Conservation (phyloP, 2,888 invertebrate genomes). For the Deilephila porcellus region DNA sequence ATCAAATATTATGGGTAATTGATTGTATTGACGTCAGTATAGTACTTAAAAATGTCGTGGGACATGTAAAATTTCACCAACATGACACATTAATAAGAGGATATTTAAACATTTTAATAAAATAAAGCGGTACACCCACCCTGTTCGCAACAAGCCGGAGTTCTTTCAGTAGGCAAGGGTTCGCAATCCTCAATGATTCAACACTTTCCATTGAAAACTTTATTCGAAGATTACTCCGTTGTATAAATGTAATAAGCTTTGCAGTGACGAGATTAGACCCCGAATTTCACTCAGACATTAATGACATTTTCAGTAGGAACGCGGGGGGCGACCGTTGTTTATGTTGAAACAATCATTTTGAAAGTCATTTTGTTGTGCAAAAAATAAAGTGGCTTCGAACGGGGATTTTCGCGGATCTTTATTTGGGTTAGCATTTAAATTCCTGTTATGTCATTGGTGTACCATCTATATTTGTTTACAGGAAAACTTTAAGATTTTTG, state of each 20-base stretch:
- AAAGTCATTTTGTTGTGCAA: slow-evolving; percentile 80
- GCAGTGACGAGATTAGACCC: slow-evolving; percentile 83
- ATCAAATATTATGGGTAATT: not conserved
- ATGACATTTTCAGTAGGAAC: slow-evolving; percentile 82
- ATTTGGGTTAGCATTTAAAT: slow-evolving; percentile 19
- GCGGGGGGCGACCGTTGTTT: slow-evolving; percentile 73
- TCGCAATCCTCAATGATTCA: slow-evolving; percentile 80
- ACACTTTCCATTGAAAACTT: slow-evolving; percentile 83
- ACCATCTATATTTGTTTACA: too few relatives aligned
- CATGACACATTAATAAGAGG: not conserved
- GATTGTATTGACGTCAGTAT: not conserved
- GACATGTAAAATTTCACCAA: not conserved
- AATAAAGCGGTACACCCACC: slow-evolving; percentile 43
- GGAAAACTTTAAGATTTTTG: too few relatives aligned
- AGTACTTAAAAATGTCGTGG: not conserved
- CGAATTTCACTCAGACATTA: slow-evolving; percentile 84
- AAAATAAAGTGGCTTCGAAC: slow-evolving; percentile 48
- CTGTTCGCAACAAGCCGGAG: slow-evolving; percentile 54
- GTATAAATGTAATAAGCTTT: slow-evolving; percentile 85
- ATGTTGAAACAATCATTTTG: slow-evolving; percentile 79
- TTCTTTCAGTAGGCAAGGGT: slow-evolving; percentile 80
- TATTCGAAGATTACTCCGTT: slow-evolving; percentile 83
- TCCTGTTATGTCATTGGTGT: not conserved
- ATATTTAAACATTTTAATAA: slow-evolving; percentile 14
- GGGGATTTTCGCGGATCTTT: slow-evolving; percentile 43